phyloP scores from a whole-genome alignment of 1,140 invertebrate genomes.

The Dolichoris vasculosae region DNA sequence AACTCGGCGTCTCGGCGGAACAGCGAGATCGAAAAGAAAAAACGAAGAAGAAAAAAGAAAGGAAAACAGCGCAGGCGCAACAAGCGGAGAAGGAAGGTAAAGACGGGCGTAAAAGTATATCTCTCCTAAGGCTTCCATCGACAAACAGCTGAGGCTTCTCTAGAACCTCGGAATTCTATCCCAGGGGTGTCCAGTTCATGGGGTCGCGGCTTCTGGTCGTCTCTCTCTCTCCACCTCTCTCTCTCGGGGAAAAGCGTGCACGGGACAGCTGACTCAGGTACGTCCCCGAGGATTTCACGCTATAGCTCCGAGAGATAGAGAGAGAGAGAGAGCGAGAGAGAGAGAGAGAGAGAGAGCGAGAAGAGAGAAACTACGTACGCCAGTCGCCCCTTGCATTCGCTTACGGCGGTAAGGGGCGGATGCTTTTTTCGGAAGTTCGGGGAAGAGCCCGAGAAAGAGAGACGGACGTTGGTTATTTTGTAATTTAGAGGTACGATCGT shows the following conservation, averaged over 20 bases:
- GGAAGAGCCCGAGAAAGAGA: not conserved
- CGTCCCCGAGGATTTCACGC: slow-evolving; percentile 52
- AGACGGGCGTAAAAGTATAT: slow-evolving; percentile 43
- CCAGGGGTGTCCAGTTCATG: slow-evolving; percentile 58
- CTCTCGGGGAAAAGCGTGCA: slow-evolving; percentile 28
- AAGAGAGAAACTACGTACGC: not conserved
- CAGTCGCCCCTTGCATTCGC: not conserved
- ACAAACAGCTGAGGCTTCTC: slow-evolving; percentile 72
- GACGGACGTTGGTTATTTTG: not conserved
- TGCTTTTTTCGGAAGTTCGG: slow-evolving; percentile 19
- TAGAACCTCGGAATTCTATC: slow-evolving; percentile 59
- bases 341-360: not conserved
- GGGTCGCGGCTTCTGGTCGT: slow-evolving; percentile 48
- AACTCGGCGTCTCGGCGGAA: not conserved
- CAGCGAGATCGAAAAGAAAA: slow-evolving; percentile 18
- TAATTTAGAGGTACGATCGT: not conserved
- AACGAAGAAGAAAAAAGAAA: slow-evolving; percentile 22
- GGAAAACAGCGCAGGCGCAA: not conserved
- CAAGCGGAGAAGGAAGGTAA: slow-evolving; percentile 1
- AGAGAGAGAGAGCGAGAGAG: not conserved
- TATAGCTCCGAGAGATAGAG: not conserved
- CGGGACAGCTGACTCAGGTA: slow-evolving; percentile 57
- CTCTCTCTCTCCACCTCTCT: slow-evolving; percentile 47
- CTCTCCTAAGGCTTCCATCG: slow-evolving; percentile 67
- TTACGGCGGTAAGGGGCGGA: not conserved